These are phyloP conservation scores for Cercopithecus mona DNA, from an alignment of 2,113 vertebrate species.

Conservation along the genomic window DNA sequence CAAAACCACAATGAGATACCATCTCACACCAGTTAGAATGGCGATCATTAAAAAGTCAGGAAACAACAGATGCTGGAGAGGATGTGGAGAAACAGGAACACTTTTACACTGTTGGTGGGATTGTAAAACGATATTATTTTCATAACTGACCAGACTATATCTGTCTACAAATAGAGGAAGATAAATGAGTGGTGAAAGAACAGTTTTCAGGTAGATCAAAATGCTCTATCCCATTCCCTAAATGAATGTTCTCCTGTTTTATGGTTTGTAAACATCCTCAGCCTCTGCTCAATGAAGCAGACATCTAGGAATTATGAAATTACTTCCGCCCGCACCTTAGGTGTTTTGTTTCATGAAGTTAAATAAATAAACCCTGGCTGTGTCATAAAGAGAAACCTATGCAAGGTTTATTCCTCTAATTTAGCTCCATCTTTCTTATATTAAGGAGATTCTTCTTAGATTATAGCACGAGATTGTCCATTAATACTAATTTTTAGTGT, in stretches of 20 bases:
- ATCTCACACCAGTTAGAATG: too few relatives aligned
- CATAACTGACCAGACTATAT: background rate
- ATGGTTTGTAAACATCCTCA: background rate
- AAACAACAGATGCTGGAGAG: too few relatives aligned
- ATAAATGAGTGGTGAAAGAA: background rate
- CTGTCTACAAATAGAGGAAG: background rate
- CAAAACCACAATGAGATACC: too few relatives aligned
- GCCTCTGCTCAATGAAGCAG: background rate
- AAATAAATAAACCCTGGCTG: background rate
- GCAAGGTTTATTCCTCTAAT: background rate
- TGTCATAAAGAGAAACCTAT: background rate
- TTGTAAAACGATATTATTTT: background rate
- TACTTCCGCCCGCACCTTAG: background rate
- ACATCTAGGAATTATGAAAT: background rate
- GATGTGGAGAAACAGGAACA: too few relatives aligned
- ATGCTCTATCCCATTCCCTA: background rate
- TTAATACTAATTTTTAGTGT: background rate
- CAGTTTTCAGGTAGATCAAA: background rate
- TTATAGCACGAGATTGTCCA: background rate
- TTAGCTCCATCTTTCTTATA: background rate
- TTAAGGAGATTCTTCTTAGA: background rate
- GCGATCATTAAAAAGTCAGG: too few relatives aligned
- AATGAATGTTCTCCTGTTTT: background rate
- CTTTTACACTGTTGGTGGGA: too few relatives aligned
- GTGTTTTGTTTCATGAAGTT: background rate